These are phyloP conservation scores for Dolichoris vasculosae DNA, from an alignment of 1,140 invertebrate genomes.

Conservation along the genomic window DNA sequence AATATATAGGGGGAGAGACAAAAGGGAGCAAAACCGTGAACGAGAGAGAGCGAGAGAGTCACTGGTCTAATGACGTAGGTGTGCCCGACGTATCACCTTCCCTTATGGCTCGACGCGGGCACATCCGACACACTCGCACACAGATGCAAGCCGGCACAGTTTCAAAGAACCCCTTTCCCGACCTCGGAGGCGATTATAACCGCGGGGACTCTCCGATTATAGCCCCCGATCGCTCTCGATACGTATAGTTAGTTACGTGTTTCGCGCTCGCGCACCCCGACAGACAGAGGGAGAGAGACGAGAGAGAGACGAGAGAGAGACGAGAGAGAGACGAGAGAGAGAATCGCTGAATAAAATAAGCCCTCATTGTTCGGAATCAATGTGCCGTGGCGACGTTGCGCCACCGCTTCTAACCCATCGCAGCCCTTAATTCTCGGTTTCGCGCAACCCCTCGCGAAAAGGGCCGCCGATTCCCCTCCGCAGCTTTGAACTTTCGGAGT, in stretches of 20 bases:
- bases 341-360: conserved; percentile 33
- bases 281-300: neutral
- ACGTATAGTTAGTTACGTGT: conserved; percentile 14
- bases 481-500: neutral
- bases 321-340: too few relatives aligned
- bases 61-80: conserved; percentile 67
- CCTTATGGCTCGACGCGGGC: conserved; percentile 47
- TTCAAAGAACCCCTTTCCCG: conserved; percentile 58
- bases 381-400: conserved; percentile 36
- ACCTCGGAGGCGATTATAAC: conserved; percentile 41
- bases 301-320: neutral
- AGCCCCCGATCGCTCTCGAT: conserved; percentile 23
- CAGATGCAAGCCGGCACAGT: conserved; percentile 48
- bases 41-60: conserved; percentile 52
- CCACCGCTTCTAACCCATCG: neutral
- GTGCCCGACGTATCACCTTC: conserved; percentile 57
- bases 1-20: conserved; percentile 3
- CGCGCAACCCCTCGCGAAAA: neutral
- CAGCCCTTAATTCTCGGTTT: neutral
- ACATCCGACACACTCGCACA: conserved; percentile 52
- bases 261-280: neutral
- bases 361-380: conserved; percentile 46
- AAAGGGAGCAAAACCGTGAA: neutral
- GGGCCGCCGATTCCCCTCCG: neutral
- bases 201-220: conserved; percentile 37